phyloP scores from a whole-genome alignment of 2,888 invertebrate genomes.

The Osmoderma eremita region DNA sequence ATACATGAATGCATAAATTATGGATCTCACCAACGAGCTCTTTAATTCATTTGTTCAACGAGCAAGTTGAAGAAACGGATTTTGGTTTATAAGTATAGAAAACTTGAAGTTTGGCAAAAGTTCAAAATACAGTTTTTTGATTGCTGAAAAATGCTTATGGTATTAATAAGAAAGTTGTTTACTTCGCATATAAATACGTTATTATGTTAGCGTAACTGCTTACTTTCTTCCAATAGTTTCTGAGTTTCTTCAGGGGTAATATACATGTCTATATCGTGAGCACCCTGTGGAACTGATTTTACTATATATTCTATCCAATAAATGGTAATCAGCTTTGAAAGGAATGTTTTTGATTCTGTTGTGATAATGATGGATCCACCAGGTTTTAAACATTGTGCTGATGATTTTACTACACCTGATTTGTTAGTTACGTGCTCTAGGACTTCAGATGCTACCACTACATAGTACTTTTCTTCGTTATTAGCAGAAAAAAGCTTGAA shows the following conservation, averaged over 20 bases:
- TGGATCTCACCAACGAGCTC: no score
- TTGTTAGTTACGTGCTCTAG: conserved; percentile 73
- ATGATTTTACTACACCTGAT: conserved; percentile 65
- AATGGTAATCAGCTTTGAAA: conserved; percentile 60
- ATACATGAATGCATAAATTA: no score
- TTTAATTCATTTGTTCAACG: no score
- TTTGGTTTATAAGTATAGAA: background rate
- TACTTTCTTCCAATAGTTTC: conserved; percentile 28
- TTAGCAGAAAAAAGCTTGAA: conserved; percentile 65
- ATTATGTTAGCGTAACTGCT: conserved; percentile 6
- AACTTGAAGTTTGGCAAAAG: background rate
- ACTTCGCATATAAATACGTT: background rate
- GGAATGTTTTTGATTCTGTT: conserved; percentile 63
- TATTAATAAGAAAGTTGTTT: background rate
- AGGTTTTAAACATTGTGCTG: conserved; percentile 56
- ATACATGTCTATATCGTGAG: conserved; percentile 17
- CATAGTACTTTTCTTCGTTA: conserved; percentile 66
- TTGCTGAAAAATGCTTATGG: background rate
- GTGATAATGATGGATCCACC: conserved; percentile 63
- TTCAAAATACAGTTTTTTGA: background rate
- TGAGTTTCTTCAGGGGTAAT: conserved; percentile 29
- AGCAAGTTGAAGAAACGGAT: no score
- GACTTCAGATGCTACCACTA: conserved; percentile 74
- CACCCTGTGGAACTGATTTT: conserved; percentile 16
- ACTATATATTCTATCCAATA: conserved; percentile 23